A percentile compares a stretch with the other conserved stretches of the same genome.
Conservation (phyloP, 2,888 invertebrate genomes). For the Shargacucullia verbasci region DNA sequence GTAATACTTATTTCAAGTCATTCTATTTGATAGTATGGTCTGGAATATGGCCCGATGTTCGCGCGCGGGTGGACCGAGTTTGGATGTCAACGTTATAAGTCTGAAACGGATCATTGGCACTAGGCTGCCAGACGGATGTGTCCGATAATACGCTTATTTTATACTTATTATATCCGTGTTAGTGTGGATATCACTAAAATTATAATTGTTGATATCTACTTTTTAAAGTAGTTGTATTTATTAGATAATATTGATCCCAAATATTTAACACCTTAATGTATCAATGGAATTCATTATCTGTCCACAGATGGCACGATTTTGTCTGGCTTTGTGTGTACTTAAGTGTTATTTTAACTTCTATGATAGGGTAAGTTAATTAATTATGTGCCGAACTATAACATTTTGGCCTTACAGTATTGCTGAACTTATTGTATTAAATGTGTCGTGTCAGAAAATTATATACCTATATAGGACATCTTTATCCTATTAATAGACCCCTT, state of each 20-base stretch:
- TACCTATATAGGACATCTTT: conserved; percentile 25
- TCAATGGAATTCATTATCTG: conserved; percentile 66
- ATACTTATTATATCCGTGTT: conserved; percentile 84
- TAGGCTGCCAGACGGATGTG: conserved; percentile 76
- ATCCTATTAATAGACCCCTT: conserved; percentile 26
- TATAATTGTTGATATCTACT: conserved; percentile 82
- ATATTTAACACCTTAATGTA: conserved; percentile 70
- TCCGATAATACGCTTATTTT: conserved; percentile 89
- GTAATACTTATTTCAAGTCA: background rate
- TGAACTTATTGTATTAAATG: conserved; percentile 32
- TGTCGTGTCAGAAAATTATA: conserved; percentile 22
- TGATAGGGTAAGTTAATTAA: conserved; percentile 48
- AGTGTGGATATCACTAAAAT: conserved; percentile 79
- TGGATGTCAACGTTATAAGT: conserved; percentile 79
- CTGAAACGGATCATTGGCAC: conserved; percentile 85
- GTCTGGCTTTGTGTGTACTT: conserved; percentile 50
- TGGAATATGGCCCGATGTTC: conserved; percentile 10
- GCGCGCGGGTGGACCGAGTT: conserved; percentile 48
- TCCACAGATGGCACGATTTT: conserved; percentile 56
- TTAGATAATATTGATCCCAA: conserved; percentile 68
- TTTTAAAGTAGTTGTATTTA: conserved; percentile 80
- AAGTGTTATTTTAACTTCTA: conserved; percentile 43
- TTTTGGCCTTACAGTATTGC: conserved; percentile 43
- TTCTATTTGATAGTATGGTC: background rate
- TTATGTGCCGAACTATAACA: conserved; percentile 43